Evolutionary conservation across 2,797 vertebrate genomes (phyloP).

Genomic region (Nannoperca australis): DNA sequence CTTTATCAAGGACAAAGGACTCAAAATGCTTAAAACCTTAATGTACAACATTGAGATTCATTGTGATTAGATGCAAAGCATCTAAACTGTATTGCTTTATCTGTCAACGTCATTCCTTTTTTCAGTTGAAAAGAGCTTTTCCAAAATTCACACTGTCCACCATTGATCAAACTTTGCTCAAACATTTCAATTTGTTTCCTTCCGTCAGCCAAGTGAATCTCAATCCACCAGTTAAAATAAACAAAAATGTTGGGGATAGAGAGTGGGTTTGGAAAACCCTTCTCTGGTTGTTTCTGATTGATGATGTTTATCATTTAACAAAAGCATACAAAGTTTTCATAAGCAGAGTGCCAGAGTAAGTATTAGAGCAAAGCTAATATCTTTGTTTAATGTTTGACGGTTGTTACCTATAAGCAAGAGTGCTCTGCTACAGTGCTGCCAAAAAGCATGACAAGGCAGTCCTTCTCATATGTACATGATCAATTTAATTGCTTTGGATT

Average conservation of each 20-base stretch:
- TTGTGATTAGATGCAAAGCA: neutral
- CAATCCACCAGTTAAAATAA: constrained; percentile 5
- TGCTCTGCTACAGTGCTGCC: neutral
- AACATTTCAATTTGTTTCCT: neutral
- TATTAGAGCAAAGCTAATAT: constrained; percentile 1
- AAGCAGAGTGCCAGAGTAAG: neutral
- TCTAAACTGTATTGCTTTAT: neutral
- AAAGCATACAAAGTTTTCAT: constrained; percentile 10
- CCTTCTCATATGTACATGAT: constrained; percentile 13
- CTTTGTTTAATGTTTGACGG: constrained; percentile 25
- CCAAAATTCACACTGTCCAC: neutral
- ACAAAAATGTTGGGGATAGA: neutral
- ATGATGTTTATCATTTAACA: constrained; percentile 36
- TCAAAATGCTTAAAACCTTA: neutral
- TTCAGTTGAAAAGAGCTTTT: neutral
- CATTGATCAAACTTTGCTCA: neutral
- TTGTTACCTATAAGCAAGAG: neutral
- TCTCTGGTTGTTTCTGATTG: constrained; percentile 11
- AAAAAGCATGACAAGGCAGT: neutral
- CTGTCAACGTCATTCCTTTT: too few species aligned
- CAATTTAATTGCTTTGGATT: constrained; percentile 11
- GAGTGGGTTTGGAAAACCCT: neutral
- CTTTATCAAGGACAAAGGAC: neutral
- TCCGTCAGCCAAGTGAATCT: constrained; percentile 4
- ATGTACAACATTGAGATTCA: neutral